phyloP scores from a whole-genome alignment of 2,888 invertebrate species.

The Thera obeliscata region DNA sequence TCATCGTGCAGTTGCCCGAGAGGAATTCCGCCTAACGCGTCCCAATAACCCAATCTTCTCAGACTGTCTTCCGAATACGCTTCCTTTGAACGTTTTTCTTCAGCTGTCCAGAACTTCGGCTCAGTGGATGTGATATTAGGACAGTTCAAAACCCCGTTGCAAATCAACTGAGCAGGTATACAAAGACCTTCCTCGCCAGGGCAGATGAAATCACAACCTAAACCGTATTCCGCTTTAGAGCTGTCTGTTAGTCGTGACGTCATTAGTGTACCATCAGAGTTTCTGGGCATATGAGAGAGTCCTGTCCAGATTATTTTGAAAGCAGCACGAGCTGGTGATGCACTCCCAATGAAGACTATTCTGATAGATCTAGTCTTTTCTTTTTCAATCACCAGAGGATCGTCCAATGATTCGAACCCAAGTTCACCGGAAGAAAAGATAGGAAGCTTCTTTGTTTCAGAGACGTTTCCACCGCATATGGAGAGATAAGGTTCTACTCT shows the following conservation, averaged over 20 bases:
- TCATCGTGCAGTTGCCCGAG: constrained; percentile 88
- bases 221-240: constrained; percentile 69
- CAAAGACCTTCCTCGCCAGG: constrained; percentile 93
- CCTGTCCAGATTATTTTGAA: constrained; percentile 97
- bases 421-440: constrained; percentile 92
- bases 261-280: constrained; percentile 91
- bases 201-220: constrained; percentile 93
- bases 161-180: constrained; percentile 92
- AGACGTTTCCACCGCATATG: constrained; percentile 94
- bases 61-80: constrained; percentile 85
- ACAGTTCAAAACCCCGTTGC: constrained; percentile 95
- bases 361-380: constrained; percentile 87
- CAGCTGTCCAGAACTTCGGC: constrained; percentile 76
- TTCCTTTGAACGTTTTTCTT: constrained; percentile 80
- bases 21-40: constrained; percentile 70
- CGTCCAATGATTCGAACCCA: constrained; percentile 84
- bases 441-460: constrained; percentile 90
- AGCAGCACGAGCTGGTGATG: constrained; percentile 92
- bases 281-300: constrained; percentile 92
- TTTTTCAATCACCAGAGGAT: constrained; percentile 84
- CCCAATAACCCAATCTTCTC: constrained; percentile 83
- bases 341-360: constrained; percentile 89
- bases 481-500: constrained; percentile 90
- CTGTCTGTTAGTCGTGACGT: constrained; percentile 90
- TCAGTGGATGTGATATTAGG: constrained; percentile 87